Conservation (phyloP, 2,797 vertebrate genomes). For the Sebastolobus alascanus region DNA sequence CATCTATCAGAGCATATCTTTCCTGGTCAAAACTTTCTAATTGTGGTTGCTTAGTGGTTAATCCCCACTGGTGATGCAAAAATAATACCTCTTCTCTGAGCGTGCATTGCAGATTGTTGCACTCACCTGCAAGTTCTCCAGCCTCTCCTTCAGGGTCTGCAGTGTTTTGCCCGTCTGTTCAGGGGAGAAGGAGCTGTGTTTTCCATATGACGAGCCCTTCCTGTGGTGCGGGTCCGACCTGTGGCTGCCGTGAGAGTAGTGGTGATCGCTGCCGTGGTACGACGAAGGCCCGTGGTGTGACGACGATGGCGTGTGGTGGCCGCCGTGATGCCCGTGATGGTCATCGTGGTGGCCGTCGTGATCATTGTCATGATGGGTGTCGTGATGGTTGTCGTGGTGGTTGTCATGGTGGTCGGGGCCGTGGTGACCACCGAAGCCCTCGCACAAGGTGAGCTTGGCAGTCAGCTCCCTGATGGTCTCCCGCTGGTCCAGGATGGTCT, state of each 20-base stretch:
- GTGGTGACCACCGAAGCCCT: conserved; percentile 82
- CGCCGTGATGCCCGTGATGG: conserved; percentile 54
- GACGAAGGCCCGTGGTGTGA: conserved; percentile 58
- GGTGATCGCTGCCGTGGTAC: conserved; percentile 72
- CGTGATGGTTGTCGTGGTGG: conserved; percentile 55
- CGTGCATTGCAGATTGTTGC: too few relatives aligned
- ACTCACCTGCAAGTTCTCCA: conserved; percentile 88
- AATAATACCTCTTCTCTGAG: neutral
- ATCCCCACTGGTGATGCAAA: neutral
- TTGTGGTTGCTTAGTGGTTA: neutral
- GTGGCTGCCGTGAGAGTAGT: conserved; percentile 70
- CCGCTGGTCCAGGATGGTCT: conserved; percentile 88
- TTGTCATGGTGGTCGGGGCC: conserved; percentile 53
- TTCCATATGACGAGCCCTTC: conserved; percentile 68
- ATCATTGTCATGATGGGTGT: conserved; percentile 50
- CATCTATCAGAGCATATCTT: neutral
- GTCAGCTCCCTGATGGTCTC: conserved; percentile 89
- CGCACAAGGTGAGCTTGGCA: conserved; percentile 87
- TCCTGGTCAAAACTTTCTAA: neutral
- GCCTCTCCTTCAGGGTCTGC: conserved; percentile 86
- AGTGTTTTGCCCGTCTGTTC: conserved; percentile 87
- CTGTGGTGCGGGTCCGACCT: conserved; percentile 77
- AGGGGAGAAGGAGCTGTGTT: conserved; percentile 77
- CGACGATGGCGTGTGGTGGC: conserved; percentile 38
- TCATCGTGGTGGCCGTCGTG: conserved; percentile 46